A percentile compares a stretch with the other conserved stretches of the same genome.
phyloP scores from a whole-genome alignment of 2,888 invertebrate genomes.

The Brachyptera putata region DNA sequence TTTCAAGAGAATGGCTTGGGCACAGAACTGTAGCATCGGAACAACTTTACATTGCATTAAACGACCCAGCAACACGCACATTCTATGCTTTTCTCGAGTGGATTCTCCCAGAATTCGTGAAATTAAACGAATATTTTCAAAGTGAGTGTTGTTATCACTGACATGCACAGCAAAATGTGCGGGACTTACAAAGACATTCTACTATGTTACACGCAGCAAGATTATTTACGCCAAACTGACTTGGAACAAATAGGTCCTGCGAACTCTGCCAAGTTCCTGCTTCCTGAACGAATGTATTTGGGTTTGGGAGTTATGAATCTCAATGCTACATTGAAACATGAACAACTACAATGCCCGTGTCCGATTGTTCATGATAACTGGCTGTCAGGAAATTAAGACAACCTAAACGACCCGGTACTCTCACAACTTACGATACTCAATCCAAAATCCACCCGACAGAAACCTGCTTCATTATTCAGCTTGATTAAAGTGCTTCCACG shows the following conservation, averaged over 20 bases:
- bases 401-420: neutral
- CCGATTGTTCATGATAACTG: neutral
- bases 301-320: conserved; percentile 21
- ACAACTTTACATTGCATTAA: conserved; percentile 21
- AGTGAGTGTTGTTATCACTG: conserved; percentile 29
- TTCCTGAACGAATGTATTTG: conserved; percentile 30
- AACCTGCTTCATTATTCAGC: neutral
- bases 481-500: conserved; percentile 1
- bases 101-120: conserved; percentile 29
- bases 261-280: conserved; percentile 25
- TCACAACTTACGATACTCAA: neutral
- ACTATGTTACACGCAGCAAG: conserved; percentile 24
- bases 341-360: conserved; percentile 1
- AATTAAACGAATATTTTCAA: conserved; percentile 32
- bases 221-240: conserved; percentile 19
- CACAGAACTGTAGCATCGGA: conserved; percentile 25
- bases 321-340: neutral
- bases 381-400: conserved; percentile 2
- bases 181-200: conserved; percentile 26
- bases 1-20: conserved; percentile 18
- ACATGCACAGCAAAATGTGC: conserved; percentile 26
- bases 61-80: conserved; percentile 27
- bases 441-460: neutral
- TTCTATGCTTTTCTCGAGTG: conserved; percentile 32
- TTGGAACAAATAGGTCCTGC: conserved; percentile 27